These are phyloP conservation scores for Jordanella pulchra DNA, from an alignment of 2,797 vertebrate genomes.

Conservation along the genomic window DNA sequence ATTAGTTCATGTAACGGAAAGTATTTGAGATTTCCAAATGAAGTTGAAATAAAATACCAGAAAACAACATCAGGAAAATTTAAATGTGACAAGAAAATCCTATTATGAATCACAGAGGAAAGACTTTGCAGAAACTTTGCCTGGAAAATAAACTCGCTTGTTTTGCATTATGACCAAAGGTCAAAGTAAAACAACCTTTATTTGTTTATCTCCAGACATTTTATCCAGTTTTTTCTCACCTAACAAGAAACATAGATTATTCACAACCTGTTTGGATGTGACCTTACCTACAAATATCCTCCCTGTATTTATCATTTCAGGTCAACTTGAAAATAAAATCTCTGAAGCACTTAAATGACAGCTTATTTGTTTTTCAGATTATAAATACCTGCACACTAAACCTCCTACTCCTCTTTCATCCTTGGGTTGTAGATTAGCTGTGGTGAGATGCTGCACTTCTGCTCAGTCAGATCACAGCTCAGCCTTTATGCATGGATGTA, in stretches of 20 bases:
- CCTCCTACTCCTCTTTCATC: neutral
- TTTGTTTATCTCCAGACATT: too few relatives aligned
- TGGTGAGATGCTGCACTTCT: neutral
- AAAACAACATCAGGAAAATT: neutral
- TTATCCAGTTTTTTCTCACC: too few relatives aligned
- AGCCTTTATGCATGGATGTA: neutral
- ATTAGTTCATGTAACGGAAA: neutral
- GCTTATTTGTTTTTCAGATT: neutral
- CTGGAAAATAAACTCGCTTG: too few relatives aligned
- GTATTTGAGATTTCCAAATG: neutral
- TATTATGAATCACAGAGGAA: neutral
- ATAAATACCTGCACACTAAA: neutral
- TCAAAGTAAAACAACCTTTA: neutral
- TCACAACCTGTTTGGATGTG: too few relatives aligned
- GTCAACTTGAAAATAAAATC: neutral
- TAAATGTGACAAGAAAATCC: neutral
- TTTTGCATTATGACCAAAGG: neutral
- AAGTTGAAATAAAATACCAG: neutral
- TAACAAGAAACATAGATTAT: too few relatives aligned
- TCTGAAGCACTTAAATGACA: neutral
- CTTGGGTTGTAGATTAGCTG: neutral
- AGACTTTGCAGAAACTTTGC: too few relatives aligned
- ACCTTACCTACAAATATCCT: neutral
- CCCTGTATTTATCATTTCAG: neutral
- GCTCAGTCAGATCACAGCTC: neutral